Base-by-base conservation (phyloP, 2,113 vertebrate species). In the Todiramphus saurophagus region DNA sequence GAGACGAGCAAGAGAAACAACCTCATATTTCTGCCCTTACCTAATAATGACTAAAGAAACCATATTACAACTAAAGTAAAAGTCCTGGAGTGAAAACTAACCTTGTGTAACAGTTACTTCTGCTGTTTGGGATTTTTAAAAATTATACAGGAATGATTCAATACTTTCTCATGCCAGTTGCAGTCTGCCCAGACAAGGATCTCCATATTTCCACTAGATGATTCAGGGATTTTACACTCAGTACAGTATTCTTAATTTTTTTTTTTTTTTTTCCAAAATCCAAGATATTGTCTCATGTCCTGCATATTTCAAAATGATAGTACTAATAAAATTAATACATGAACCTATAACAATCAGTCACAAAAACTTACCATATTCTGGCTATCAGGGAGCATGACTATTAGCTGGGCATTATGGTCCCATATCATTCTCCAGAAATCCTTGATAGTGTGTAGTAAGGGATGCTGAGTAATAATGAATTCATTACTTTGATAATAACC, bases 351-450 rank as follows among this genome's bases (percentile, higher is more conserved):
- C 21, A 53, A 62, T 46, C 12, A 82, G 41, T 16, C 37, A 66
- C 11, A 17, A 70, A 89, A 89, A 83, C 98, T 95, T 96, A 99
- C 99, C 98, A 98, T 98, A 82, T 97, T 98, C 92, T 99, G 98
- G 83, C 98, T 97, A 53, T 98, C 98, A 62, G 97, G 98, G 94
- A 99, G 98, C 88, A 99, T 99, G 67, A 99, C 98, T 41, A 99
- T 98, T 82, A 99, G 93, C 89, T 99, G 99, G 62, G 98, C 97
- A 19, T 99, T 99, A 92, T 99, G 99, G 82, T 99, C 99, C 99
- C 99, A 99, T 83, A 99, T 98, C 99, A 99, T 99, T 94, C 98
- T 99, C 99, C 99, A 99, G 97, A 99, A 99, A 97, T 99, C 99
- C 92, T 99, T 99, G 76, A 99, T 98, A 59, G 99, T 99, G 66